A percentile compares a stretch with the other conserved stretches of the same genome.
Conservation (phyloP, 2,797 vertebrate species). For the Picus viridis region DNA sequence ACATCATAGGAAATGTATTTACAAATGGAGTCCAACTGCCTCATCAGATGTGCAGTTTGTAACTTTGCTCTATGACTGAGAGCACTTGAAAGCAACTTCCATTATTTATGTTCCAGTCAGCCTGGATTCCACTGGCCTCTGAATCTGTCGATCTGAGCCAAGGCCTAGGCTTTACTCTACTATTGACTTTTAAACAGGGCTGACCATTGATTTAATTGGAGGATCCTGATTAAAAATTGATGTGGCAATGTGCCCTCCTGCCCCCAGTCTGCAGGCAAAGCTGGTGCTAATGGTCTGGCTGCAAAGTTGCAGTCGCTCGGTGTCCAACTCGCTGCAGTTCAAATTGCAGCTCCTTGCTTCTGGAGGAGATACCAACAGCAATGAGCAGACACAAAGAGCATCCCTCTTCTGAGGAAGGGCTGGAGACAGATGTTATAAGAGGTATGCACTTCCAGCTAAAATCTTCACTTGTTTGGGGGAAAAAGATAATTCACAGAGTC, state of each 20-base stretch:
- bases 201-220: conserved; percentile 62
- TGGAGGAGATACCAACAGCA: neutral
- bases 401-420: neutral
- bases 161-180: conserved; percentile 8
- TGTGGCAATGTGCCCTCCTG: conserved; percentile 36
- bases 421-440: neutral
- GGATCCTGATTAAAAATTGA: conserved; percentile 67
- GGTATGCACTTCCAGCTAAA: neutral
- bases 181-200: conserved; percentile 54
- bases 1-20: conserved; percentile 52
- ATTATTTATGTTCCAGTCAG: conserved; percentile 42
- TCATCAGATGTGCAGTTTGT: conserved; percentile 4
- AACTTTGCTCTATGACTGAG: conserved; percentile 13
- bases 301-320: neutral
- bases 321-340: neutral
- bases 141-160: conserved; percentile 36
- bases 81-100: conserved; percentile 8
- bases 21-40: conserved; percentile 32
- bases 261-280: conserved; percentile 10
- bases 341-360: neutral
- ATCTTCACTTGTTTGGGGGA: neutral
- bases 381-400: neutral
- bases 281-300: neutral
- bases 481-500: no score
- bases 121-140: conserved; percentile 30